These are phyloP conservation scores for Forpus xanthops DNA, from an alignment of 2,797 vertebrate species.

Conservation along the genomic window DNA sequence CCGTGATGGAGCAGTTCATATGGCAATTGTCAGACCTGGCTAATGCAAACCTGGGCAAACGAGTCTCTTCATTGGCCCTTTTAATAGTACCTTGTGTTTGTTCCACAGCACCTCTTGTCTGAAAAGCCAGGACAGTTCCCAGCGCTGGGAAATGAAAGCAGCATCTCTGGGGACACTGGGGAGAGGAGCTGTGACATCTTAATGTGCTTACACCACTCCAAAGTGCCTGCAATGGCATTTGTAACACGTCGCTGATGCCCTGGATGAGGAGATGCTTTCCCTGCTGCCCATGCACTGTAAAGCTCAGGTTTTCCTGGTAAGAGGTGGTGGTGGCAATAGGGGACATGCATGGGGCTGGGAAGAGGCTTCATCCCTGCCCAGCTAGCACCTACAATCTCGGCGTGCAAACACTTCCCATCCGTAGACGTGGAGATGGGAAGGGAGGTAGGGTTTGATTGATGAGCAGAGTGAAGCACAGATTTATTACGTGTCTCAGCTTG, in stretches of 20 bases:
- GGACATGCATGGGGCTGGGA: neutral
- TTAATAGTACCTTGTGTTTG: neutral
- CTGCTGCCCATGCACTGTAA: neutral
- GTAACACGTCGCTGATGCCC: accelerated
- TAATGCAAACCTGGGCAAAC: neutral
- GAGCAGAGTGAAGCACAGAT: neutral
- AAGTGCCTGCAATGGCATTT: neutral
- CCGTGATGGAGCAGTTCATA: accelerated
- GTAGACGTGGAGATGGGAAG: accelerated
- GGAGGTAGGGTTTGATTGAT: neutral
- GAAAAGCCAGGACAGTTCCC: neutral
- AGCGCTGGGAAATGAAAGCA: neutral
- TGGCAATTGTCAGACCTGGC: accelerated
- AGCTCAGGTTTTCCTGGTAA: neutral
- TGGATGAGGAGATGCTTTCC: neutral
- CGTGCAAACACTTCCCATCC: neutral
- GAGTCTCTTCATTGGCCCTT: accelerated
- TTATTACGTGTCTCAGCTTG: accelerated
- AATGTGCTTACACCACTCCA: accelerated
- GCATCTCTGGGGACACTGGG: accelerated
- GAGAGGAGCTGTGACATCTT: neutral
- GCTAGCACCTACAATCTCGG: accelerated
- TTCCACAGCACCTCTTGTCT: neutral
- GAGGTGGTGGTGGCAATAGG: neutral
- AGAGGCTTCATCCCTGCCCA: neutral